A percentile compares a stretch with the other conserved stretches of the same genome.
phyloP scores from a whole-genome alignment of 2,113 vertebrate genomes.

The Alethe diademata region DNA sequence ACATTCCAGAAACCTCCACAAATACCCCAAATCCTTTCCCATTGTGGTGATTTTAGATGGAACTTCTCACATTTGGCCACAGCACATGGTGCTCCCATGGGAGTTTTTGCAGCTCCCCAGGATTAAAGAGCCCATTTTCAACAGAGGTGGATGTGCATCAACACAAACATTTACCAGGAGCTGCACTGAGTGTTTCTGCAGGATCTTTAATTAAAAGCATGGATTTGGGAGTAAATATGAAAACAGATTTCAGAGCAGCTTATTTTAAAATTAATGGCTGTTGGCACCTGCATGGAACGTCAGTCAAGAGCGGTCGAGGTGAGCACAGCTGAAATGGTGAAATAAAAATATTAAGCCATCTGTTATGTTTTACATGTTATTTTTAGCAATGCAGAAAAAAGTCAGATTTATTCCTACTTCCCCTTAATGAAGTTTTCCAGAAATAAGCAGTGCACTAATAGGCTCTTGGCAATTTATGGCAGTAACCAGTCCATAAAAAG shows the following conservation, averaged over 20 bases:
- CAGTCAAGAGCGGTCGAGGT: not conserved
- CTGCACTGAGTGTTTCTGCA: not conserved
- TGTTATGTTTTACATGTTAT: not conserved
- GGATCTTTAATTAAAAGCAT: not conserved
- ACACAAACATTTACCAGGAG: not conserved
- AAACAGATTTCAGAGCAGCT: not conserved
- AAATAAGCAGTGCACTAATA: not conserved
- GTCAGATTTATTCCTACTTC: not conserved
- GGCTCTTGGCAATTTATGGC: not conserved
- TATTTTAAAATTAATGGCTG: not conserved
- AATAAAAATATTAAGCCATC: not conserved
- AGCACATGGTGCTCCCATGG: not conserved
- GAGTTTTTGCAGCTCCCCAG: not conserved
- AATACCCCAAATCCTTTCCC: not conserved
- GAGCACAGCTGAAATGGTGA: not conserved
- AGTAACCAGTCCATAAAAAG: not conserved
- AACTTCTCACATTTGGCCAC: not conserved
- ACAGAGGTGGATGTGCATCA: not conserved
- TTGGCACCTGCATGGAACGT: not conserved
- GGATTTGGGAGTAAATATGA: not conserved
- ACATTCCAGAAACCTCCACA: not conserved
- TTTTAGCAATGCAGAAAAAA: not conserved
- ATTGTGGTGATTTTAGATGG: not conserved
- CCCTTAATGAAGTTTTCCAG: not conserved
- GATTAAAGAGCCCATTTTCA: not conserved